Conservation (phyloP, 2,888 invertebrate species). For the Eristalis pertinax region DNA sequence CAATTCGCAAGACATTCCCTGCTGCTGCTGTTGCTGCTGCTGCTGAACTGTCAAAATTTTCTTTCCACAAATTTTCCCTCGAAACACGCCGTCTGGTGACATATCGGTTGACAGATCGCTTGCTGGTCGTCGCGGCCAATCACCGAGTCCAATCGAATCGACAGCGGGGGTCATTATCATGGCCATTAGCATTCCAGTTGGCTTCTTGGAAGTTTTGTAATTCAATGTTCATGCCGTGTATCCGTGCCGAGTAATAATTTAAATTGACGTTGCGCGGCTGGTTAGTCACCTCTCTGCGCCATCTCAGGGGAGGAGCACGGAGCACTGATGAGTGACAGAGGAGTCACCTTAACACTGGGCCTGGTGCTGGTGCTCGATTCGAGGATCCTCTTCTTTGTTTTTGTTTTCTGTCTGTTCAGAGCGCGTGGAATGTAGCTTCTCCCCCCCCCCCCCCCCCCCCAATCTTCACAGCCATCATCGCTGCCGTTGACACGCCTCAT, state of each 20-base stretch:
- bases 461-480: not conserved
- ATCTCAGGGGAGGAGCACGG: not conserved
- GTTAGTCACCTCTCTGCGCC: constrained; percentile 40
- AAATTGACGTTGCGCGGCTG: constrained; percentile 53
- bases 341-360: constrained; percentile 30
- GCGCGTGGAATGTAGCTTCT: constrained; percentile 7
- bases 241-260: constrained; percentile 59
- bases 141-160: constrained; percentile 34
- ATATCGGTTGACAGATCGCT: constrained; percentile 34
- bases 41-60: not conserved
- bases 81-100: constrained; percentile 5
- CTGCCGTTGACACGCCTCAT: constrained; percentile 63
- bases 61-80: not conserved
- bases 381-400: constrained; percentile 41
- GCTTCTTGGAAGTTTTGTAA: constrained; percentile 63
- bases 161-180: constrained; percentile 56
- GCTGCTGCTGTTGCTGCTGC: no score
- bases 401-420: no score
- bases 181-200: constrained; percentile 49
- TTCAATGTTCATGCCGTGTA: constrained; percentile 56
- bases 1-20: not conserved
- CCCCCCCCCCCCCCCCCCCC: not conserved
- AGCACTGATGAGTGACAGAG: not conserved
- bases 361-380: not conserved
- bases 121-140: not conserved